Conservation (phyloP, 2,797 vertebrate species). For the Discoglossus pictus region DNA sequence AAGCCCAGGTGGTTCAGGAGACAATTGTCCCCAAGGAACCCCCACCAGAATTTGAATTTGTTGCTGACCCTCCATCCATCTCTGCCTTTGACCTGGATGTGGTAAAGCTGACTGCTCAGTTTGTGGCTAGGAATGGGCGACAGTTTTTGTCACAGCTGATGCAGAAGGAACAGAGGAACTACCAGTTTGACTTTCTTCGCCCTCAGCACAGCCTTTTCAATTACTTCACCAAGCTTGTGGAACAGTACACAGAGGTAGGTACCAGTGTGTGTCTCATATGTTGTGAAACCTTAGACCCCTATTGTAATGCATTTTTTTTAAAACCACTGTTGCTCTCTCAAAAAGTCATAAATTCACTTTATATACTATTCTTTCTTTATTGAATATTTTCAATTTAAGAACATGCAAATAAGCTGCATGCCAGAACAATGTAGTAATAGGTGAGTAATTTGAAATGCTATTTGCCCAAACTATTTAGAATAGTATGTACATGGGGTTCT, state of each 20-base stretch:
- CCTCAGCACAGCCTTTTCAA: slow-evolving; percentile 98
- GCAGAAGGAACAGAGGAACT: slow-evolving; percentile 99
- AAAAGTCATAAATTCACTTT: too few relatives aligned
- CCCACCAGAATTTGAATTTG: slow-evolving; percentile 94
- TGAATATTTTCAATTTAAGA: too few relatives aligned
- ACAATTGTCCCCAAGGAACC: slow-evolving; percentile 92
- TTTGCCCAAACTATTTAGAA: too few relatives aligned
- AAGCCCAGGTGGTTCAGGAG: slow-evolving; percentile 96
- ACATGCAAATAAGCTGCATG: too few relatives aligned
- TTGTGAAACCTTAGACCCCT: too few relatives aligned
- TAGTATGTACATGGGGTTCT: too few relatives aligned
- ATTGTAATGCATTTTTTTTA: too few relatives aligned
- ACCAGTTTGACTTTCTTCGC: slow-evolving; percentile 96
- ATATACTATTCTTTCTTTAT: too few relatives aligned
- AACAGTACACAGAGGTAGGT: slow-evolving; percentile 97
- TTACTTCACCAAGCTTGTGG: slow-evolving; percentile 98
- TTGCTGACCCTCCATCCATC: slow-evolving; percentile 96
- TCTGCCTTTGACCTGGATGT: slow-evolving; percentile 96
- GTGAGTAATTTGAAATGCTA: too few relatives aligned
- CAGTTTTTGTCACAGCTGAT: slow-evolving; percentile 98
- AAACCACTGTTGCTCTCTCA: too few relatives aligned
- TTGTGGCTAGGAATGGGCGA: slow-evolving; percentile 93
- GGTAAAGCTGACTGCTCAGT: slow-evolving; percentile 96
- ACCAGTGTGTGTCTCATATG: not conserved
- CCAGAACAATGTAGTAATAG: too few relatives aligned